Evolutionary conservation across 2,888 invertebrate genomes (phyloP).

Genomic region (Temnothorax unifasciatus): DNA sequence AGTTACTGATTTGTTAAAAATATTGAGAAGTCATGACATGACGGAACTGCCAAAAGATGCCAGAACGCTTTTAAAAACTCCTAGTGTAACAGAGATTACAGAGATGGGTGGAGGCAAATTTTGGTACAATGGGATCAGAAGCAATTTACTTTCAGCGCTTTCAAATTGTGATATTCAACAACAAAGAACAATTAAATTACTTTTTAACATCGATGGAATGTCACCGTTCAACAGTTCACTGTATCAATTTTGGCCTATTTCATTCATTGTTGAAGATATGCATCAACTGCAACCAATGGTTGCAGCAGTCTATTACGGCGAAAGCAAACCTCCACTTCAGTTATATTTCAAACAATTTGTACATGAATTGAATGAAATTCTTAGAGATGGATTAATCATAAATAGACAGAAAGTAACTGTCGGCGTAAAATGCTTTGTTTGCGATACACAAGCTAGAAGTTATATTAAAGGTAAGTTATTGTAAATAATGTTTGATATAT

Average conservation of each 20-base stretch:
- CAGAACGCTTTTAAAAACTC: slow-evolving; percentile 29
- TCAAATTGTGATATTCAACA: slow-evolving; percentile 17
- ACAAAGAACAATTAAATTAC: slow-evolving; percentile 11
- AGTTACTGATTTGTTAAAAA: slow-evolving; percentile 29
- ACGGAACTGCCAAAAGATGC: slow-evolving; percentile 26
- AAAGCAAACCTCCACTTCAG: slow-evolving; percentile 25
- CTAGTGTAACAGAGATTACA: neutral
- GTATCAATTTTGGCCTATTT: slow-evolving; percentile 17
- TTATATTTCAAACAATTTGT: neutral
- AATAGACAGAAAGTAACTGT: neutral
- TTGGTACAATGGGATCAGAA: slow-evolving; percentile 30
- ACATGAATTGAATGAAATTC: neutral
- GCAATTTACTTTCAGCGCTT: slow-evolving; percentile 34
- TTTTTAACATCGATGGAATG: slow-evolving; percentile 19
- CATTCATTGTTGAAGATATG: neutral
- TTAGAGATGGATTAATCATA: slow-evolving; percentile 2
- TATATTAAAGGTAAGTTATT: slow-evolving; percentile 10
- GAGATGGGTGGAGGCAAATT: neutral
- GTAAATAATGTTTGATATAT: slow-evolving; percentile 11
- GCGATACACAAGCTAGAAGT: slow-evolving; percentile 20
- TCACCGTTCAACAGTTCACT: slow-evolving; percentile 18
- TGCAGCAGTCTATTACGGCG: slow-evolving; percentile 9
- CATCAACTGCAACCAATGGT: neutral
- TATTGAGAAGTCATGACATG: slow-evolving; percentile 31
- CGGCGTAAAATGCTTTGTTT: slow-evolving; percentile 10